Conservation (phyloP, 2,797 vertebrate species). For the Enteromius trimaculatus region DNA sequence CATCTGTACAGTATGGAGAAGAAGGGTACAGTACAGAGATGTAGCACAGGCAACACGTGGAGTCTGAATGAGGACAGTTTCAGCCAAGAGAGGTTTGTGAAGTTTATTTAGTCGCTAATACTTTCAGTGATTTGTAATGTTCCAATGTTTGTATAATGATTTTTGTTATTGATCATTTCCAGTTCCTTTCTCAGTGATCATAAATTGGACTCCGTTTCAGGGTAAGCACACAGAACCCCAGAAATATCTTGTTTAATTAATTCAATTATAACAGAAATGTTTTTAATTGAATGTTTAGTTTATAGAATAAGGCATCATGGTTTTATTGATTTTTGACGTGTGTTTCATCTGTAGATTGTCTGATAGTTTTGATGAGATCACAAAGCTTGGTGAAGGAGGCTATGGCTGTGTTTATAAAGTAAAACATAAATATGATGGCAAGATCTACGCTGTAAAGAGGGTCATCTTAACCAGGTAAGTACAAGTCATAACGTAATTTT, state of each 20-base stretch:
- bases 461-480: constrained; percentile 33
- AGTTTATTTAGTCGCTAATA: too few species aligned
- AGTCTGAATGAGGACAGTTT: neutral
- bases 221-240: neutral
- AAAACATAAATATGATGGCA: constrained; percentile 37
- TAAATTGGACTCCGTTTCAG: neutral
- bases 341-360: constrained; percentile 31
- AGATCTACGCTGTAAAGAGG: constrained; percentile 58
- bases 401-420: constrained; percentile 57
- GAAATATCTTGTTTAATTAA: neutral
- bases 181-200: neutral
- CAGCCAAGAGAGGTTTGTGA: constrained; percentile 10
- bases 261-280: neutral
- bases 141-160: too few species aligned
- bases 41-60: neutral
- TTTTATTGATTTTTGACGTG: neutral
- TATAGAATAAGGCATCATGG: neutral
- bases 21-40: neutral
- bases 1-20: constrained; percentile 11
- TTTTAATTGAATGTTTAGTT: constrained; percentile 3
- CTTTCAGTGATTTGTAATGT: neutral
- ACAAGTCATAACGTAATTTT: too few species aligned
- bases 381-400: constrained; percentile 43
- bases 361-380: neutral
- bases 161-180: neutral